Conservation (phyloP, 2,797 vertebrate genomes). For the Peromyscus melanophrys region DNA sequence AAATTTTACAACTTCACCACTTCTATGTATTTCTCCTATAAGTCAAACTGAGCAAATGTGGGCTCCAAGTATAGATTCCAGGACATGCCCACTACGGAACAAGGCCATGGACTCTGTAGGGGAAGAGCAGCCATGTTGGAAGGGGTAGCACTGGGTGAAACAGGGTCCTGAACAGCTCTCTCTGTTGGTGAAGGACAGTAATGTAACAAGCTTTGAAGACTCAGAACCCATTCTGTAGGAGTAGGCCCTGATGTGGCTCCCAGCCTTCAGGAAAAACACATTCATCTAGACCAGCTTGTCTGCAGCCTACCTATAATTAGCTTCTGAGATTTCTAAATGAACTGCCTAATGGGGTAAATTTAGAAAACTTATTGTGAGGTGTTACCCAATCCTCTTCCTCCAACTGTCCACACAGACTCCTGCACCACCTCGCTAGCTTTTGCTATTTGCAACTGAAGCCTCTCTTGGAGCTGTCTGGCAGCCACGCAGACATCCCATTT, state of each 20-base stretch:
- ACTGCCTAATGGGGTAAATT: conserved; percentile 76
- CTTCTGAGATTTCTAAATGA: conserved; percentile 80
- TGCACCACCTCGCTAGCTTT: conserved; percentile 83
- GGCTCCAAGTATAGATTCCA: background rate
- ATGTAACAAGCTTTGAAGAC: background rate
- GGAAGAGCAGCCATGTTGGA: background rate
- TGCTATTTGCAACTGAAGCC: conserved; percentile 88
- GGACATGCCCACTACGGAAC: fast-evolving
- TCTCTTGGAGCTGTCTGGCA: conserved; percentile 85
- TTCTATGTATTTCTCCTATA: background rate
- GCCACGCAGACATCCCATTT: conserved; percentile 89
- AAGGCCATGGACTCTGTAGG: too few relatives aligned
- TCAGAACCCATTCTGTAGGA: background rate
- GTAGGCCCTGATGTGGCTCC: conserved; percentile 23
- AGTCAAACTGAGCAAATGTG: background rate
- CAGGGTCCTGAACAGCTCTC: background rate
- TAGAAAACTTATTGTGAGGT: conserved; percentile 75
- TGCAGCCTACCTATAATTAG: conserved; percentile 68
- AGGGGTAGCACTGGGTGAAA: background rate
- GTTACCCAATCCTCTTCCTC: conserved; percentile 73
- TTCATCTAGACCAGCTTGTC: conserved; percentile 23
- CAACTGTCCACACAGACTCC: conserved; percentile 70
- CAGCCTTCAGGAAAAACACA: conserved; percentile 55
- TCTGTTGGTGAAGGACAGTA: background rate
- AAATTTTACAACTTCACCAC: too few relatives aligned